These are phyloP conservation scores for Penaeus chinensis DNA, from an alignment of 1,140 invertebrate species.

Conservation along the genomic window DNA sequence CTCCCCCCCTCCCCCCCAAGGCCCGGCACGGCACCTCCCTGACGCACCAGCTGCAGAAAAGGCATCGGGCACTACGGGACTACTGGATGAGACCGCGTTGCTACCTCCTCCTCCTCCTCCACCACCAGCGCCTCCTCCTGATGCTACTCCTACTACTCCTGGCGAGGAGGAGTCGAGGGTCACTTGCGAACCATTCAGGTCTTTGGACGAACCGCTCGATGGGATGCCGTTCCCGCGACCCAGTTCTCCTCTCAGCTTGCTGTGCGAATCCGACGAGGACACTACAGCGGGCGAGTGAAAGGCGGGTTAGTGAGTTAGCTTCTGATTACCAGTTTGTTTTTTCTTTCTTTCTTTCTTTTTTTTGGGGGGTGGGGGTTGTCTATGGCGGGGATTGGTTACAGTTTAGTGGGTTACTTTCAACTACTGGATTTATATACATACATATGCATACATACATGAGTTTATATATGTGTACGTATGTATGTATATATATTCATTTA, in stretches of 20 bases:
- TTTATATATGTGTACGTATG: no score
- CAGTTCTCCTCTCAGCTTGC: conserved; percentile 25
- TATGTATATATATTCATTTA: no score
- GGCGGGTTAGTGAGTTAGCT: no score
- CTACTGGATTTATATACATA: no score
- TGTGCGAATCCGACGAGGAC: conserved; percentile 33
- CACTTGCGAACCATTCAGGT: conserved; percentile 36
- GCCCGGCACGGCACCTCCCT: background rate
- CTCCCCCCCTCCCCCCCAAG: no score
- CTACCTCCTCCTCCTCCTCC: conserved; percentile 48
- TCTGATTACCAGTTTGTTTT: no score
- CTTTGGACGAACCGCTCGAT: conserved; percentile 2
- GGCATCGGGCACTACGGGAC: conserved; percentile 26
- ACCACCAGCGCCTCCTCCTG: conserved; percentile 37
- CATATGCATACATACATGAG: no score
- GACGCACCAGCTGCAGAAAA: conserved; percentile 24
- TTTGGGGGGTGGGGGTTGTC: no score
- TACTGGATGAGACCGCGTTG: conserved; percentile 31
- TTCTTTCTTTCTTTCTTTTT: no score
- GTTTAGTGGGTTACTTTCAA: no score
- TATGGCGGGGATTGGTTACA: no score
- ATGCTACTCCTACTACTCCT: conserved; percentile 38
- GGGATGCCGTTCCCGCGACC: conserved; percentile 9
- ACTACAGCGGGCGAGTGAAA: background rate
- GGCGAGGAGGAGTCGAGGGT: conserved; percentile 19